Conservation (phyloP, 2,888 invertebrate species). For the Horisme vitalbata region DNA sequence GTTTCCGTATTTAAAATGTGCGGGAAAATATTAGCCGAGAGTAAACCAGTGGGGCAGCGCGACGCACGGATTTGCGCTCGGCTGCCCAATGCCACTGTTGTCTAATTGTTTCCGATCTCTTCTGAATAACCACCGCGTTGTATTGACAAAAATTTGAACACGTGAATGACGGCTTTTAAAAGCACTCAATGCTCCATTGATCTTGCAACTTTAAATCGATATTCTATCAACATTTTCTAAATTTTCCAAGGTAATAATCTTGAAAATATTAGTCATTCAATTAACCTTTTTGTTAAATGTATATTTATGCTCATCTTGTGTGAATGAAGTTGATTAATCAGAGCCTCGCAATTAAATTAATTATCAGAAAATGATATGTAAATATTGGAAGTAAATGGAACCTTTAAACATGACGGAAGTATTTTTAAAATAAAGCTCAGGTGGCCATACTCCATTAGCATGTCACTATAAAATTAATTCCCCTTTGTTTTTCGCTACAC, state of each 20-base stretch:
- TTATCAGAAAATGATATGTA: neutral
- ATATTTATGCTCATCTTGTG: too few relatives aligned
- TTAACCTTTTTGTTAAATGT: too few relatives aligned
- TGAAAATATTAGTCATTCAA: too few relatives aligned
- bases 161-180: constrained; percentile 63
- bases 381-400: constrained; percentile 10
- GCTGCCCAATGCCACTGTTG: constrained; percentile 76
- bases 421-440: constrained; percentile 48
- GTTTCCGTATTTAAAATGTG: constrained; percentile 39
- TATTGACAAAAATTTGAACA: constrained; percentile 76
- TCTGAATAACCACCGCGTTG: constrained; percentile 68
- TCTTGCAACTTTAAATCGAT: constrained; percentile 28
- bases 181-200: constrained; percentile 51
- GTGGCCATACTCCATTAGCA: constrained; percentile 60
- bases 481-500: constrained; percentile 62
- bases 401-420: constrained; percentile 35
- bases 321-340: too few relatives aligned
- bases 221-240: too few relatives aligned
- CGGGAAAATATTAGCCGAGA: constrained; percentile 58
- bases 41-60: constrained; percentile 67
- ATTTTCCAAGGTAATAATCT: too few relatives aligned
- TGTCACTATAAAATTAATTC: constrained; percentile 68
- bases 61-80: constrained; percentile 75
- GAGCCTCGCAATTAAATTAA: neutral
- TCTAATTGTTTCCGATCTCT: constrained; percentile 82